Evolutionary conservation across 92 coral and sea anemone genomes (phyloP).

Genomic region (Paramuricea clavata): DNA sequence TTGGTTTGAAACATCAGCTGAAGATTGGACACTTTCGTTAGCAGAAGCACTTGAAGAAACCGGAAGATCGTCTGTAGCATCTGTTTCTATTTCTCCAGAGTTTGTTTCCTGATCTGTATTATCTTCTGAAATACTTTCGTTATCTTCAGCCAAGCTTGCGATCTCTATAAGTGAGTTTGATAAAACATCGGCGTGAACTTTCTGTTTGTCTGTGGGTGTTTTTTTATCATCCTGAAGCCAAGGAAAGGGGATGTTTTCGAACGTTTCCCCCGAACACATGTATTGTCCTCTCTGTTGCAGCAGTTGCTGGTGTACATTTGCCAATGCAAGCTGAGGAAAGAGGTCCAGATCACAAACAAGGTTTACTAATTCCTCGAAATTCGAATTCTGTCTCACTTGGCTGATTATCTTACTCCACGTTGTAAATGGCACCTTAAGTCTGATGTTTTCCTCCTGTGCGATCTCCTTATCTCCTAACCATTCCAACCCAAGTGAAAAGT

Average conservation of each 20-base stretch:
- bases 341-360: conserved; percentile 74
- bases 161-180: no score
- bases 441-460: conserved; percentile 16
- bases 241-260: conserved; percentile 49
- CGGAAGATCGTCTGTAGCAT: background rate
- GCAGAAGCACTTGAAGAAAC: background rate
- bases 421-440: conserved; percentile 45
- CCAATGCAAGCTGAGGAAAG: conserved; percentile 83
- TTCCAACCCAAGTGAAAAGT: conserved; percentile 55
- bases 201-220: conserved; percentile 1
- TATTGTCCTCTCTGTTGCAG: conserved; percentile 75
- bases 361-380: conserved; percentile 46
- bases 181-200: background rate
- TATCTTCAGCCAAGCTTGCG: background rate
- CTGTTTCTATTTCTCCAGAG: background rate
- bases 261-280: conserved; percentile 71
- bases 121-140: background rate
- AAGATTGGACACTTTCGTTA: background rate
- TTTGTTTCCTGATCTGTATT: background rate
- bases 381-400: conserved; percentile 3
- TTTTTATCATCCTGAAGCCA: conserved; percentile 41
- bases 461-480: background rate
- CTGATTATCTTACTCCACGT: conserved; percentile 67
- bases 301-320: conserved; percentile 67
- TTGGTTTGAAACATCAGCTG: background rate